A percentile compares a stretch with the other conserved stretches of the same genome.
Conservation (phyloP, 2,113 vertebrate genomes). For the Vireo altiloquus region DNA sequence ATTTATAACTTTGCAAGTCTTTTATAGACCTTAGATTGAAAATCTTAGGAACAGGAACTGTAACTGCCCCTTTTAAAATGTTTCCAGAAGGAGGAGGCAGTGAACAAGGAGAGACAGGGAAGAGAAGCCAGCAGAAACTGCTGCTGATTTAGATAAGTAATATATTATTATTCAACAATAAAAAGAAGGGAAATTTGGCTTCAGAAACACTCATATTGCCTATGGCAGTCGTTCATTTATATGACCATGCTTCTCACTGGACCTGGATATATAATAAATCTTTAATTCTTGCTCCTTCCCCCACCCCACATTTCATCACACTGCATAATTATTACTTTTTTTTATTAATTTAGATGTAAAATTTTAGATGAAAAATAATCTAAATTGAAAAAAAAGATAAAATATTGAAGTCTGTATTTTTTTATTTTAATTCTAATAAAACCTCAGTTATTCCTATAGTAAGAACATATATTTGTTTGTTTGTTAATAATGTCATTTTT, state of each 20-base stretch:
- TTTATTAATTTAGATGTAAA: neutral
- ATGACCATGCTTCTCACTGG: neutral
- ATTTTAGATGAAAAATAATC: neutral
- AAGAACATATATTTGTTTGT: neutral
- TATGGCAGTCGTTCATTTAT: neutral
- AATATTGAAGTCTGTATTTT: neutral
- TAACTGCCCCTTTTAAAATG: neutral
- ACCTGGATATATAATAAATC: neutral
- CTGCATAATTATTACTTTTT: neutral
- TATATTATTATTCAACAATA: neutral
- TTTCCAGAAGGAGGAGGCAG: neutral
- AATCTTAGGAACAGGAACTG: neutral
- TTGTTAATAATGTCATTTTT: neutral
- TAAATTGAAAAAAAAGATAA: neutral
- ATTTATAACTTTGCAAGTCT: neutral
- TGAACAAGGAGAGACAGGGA: neutral
- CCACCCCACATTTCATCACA: neutral
- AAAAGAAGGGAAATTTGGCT: neutral
- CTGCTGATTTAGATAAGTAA: neutral
- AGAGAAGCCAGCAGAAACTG: neutral
- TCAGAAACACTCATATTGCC: neutral
- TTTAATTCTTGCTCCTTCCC: neutral
- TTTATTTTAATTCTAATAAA: neutral
- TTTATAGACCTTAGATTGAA: neutral
- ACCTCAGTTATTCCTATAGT: neutral